Evolutionary conservation across 1,140 invertebrate species (phyloP).

Genomic region (Reticulitermes speratus): DNA sequence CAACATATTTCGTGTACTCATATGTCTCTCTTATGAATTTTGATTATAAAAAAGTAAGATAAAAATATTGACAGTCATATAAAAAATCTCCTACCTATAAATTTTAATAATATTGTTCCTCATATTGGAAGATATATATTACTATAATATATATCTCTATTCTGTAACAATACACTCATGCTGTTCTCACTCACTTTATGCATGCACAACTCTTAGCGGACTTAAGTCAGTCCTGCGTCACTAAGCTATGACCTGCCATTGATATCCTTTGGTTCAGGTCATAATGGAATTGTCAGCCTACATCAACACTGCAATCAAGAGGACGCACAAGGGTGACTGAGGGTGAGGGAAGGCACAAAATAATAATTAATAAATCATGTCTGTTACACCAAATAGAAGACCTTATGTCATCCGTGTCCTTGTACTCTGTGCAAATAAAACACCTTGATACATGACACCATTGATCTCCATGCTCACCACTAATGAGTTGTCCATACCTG

Average conservation of each 20-base stretch:
- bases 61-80: constrained; percentile 13
- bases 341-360: constrained; percentile 1
- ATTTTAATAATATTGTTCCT: neutral
- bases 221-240: neutral
- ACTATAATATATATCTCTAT: neutral
- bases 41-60: constrained; percentile 20
- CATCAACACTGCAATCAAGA: neutral
- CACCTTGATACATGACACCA: constrained; percentile 85
- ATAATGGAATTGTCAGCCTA: neutral
- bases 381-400: neutral
- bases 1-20: neutral
- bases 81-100: neutral
- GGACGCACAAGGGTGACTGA: neutral
- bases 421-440: constrained; percentile 72
- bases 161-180: neutral
- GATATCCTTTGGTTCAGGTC: constrained; percentile 5
- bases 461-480: constrained; percentile 96
- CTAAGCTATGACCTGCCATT: neutral
- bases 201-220: neutral
- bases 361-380: neutral
- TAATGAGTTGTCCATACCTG: constrained; percentile 80
- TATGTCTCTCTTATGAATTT: constrained; percentile 6
- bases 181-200: neutral
- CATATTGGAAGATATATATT: neutral
- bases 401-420: constrained; percentile 21